Evolutionary conservation across 35 echinoderm and acorn worm genomes (phyloP).

Genomic region (Eucidaris tribuloides): DNA sequence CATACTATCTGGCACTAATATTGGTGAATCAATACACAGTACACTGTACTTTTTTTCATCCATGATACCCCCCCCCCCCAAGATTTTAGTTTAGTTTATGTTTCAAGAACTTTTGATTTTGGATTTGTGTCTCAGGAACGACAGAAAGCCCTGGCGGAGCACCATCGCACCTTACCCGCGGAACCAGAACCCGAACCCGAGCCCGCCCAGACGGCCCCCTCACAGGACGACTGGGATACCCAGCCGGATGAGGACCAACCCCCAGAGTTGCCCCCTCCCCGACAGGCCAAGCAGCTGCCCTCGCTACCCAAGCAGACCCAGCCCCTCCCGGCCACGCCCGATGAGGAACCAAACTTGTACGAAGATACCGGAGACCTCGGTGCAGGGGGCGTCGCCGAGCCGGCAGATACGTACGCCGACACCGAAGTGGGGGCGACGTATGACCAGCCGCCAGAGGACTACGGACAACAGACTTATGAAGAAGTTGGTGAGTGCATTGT

Average conservation of each 20-base stretch:
- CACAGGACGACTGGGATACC: slow-evolving; percentile 6
- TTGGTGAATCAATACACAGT: not conserved
- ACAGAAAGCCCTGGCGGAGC: slow-evolving; percentile 26
- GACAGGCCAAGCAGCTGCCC: not conserved
- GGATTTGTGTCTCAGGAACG: not conserved
- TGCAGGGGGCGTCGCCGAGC: not conserved
- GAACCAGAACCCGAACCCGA: slow-evolving; percentile 43
- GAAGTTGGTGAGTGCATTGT: slow-evolving; percentile 35
- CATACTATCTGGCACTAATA: not conserved
- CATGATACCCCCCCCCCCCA: no score
- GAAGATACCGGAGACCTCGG: slow-evolving; percentile 19
- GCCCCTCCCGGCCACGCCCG: slow-evolving; percentile 16
- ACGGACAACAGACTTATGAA: slow-evolving; percentile 42
- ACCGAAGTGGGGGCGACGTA: slow-evolving; percentile 18
- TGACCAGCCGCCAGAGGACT: slow-evolving; percentile 12
- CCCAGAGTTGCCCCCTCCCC: slow-evolving; percentile 31
- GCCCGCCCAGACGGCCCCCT: slow-evolving; percentile 11
- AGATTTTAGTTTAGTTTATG: not conserved
- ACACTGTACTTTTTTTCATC: not conserved
- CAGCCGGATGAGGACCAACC: slow-evolving; percentile 43
- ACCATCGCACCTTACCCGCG: slow-evolving; percentile 32
- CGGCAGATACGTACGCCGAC: slow-evolving; percentile 35
- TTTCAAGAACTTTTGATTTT: not conserved
- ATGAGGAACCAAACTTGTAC: slow-evolving; percentile 20
- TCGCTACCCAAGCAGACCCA: not conserved